These are phyloP conservation scores for Anthoscopus minutus DNA, from an alignment of 2,113 vertebrate genomes.

Conservation along the genomic window DNA sequence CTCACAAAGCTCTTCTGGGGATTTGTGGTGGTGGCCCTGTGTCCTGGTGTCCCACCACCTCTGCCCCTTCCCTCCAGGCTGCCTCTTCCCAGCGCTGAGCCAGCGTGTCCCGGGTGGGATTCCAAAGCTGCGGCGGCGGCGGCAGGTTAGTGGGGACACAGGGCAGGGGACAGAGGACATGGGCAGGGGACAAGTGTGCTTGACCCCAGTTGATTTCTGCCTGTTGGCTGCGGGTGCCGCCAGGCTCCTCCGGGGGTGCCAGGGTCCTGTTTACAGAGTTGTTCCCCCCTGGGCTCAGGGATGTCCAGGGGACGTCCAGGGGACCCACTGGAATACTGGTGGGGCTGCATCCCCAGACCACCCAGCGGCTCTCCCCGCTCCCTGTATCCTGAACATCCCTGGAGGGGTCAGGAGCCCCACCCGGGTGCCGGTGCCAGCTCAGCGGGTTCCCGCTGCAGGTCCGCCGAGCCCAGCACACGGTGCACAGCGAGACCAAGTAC, in stretches of 20 bases:
- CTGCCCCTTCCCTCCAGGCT: slow-evolving; percentile 50
- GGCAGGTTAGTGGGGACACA: slow-evolving; percentile 59
- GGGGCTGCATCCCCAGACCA: background rate
- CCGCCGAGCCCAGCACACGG: slow-evolving; percentile 82
- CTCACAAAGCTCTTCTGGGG: rapidly evolving
- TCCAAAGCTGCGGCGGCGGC: slow-evolving; percentile 67
- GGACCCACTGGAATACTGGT: rapidly evolving
- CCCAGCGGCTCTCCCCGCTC: rapidly evolving
- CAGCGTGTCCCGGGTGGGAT: background rate
- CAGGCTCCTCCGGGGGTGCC: background rate
- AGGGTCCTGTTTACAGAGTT: background rate
- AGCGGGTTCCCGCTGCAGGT: slow-evolving; percentile 41
- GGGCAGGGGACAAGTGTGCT: background rate
- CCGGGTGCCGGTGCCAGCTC: background rate
- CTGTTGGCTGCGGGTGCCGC: background rate
- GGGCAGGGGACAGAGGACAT: background rate
- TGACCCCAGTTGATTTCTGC: rapidly evolving
- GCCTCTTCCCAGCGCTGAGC: slow-evolving; percentile 43
- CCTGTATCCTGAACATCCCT: background rate
- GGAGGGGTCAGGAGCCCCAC: background rate
- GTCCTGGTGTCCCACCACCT: background rate
- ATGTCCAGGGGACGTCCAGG: too few species aligned
- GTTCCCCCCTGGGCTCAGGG: background rate
- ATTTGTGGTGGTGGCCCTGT: rapidly evolving
- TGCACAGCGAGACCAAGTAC: slow-evolving; percentile 94